Percentiles rank a stretch among this genome's conserved stretches.
Conservation (phyloP, 1,140 invertebrate species). For the Euglossa dilemma region DNA sequence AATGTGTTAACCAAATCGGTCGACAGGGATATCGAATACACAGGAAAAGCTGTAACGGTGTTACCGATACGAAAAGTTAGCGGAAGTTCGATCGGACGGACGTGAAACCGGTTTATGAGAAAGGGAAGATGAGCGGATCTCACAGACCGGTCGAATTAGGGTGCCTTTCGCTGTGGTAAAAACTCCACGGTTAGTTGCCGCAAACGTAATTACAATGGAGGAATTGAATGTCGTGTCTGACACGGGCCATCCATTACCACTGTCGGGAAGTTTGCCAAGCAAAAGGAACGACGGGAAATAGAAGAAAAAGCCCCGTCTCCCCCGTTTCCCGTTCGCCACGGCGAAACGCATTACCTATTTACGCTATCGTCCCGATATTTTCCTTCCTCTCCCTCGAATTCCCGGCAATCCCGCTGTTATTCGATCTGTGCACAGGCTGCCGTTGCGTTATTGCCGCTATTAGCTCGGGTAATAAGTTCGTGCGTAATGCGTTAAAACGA, state of each 20-base stretch:
- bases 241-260: conserved; percentile 11
- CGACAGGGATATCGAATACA: neutral
- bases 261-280: conserved; percentile 8
- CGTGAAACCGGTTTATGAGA: neutral
- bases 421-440: neutral
- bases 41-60: neutral
- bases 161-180: neutral
- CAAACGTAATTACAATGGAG: conserved; percentile 16
- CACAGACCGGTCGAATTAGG: neutral
- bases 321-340: too few relatives aligned
- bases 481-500: too few relatives aligned
- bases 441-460: too few relatives aligned
- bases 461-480: too few relatives aligned
- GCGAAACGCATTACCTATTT: neutral
- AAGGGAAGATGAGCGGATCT: neutral
- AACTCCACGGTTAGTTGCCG: conserved; percentile 1
- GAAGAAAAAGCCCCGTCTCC: neutral
- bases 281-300: neutral
- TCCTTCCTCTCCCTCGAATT: neutral
- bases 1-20: neutral
- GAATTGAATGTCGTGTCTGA: conserved; percentile 16
- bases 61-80: neutral
- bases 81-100: neutral
- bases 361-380: neutral
- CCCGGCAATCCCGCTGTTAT: neutral